phyloP scores from a whole-genome alignment of 2,797 vertebrate species.

The Pteropus rufus region DNA sequence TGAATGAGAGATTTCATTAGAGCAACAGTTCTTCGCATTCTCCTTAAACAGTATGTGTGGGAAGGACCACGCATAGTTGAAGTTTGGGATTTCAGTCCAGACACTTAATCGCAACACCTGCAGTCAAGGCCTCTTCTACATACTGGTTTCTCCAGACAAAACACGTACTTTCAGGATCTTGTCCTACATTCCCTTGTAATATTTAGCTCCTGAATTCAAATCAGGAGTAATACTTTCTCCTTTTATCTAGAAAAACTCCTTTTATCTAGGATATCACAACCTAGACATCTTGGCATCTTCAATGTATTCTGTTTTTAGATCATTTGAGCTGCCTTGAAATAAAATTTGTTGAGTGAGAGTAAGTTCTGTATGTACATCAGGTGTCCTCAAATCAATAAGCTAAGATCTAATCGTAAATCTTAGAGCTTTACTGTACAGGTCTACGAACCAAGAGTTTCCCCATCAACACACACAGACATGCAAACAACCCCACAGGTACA shows the following conservation, averaged over 20 bases:
- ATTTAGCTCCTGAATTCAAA: background rate
- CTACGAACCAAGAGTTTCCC: background rate
- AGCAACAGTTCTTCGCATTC: background rate
- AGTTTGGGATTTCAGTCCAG: background rate
- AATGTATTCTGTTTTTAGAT: background rate
- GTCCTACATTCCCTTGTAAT: background rate
- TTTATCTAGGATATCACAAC: background rate
- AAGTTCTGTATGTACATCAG: background rate
- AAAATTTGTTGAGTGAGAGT: slow-evolving; percentile 1
- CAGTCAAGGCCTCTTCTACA: background rate
- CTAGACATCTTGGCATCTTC: background rate
- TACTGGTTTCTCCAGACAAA: background rate
- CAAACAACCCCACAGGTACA: background rate
- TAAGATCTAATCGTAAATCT: background rate
- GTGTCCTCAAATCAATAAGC: background rate
- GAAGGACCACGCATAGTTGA: background rate
- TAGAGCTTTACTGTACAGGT: background rate
- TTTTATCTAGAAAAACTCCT: slow-evolving; percentile 19
- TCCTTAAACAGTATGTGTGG: background rate
- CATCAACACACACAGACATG: background rate
- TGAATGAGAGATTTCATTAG: background rate
- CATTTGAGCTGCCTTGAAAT: background rate
- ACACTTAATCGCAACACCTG: background rate
- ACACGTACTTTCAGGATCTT: background rate
- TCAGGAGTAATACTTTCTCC: background rate